Base-by-base conservation (phyloP, 2,797 vertebrate species). In the Lutjanus campechanus region DNA sequence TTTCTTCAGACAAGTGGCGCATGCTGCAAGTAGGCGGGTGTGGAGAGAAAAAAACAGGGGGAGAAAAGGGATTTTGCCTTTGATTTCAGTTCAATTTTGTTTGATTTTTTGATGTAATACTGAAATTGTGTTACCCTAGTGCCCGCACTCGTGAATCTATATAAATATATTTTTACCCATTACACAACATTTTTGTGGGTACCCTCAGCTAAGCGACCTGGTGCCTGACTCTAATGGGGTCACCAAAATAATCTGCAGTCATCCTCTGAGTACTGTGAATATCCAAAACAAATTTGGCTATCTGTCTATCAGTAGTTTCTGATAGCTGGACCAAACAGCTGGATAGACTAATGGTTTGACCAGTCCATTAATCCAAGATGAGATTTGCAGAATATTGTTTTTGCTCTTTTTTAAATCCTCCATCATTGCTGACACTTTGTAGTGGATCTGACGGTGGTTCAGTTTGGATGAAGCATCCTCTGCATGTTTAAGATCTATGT, bases 401-500 rank as follows among this genome's bases (percentile, higher is more conserved):
- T 10, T 56, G 20, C 29, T 63, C n/a, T 17, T 22, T 63, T 67
- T 22, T 41, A 46, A 47, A 73, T 60, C 41, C 29, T 41, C 25
- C 58, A 53, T 58, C 16, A 73, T 47, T 56, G 9, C 47, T 51
- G 71, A 71, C n/a, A 69, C 29, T 8, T n/a, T 41, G 64, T 11
- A 47, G 22, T 55, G 63, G 59, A 69, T 50, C 64, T 70, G 51
- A 69, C 0, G 1, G 44, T 11, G 20, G 36, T 76, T 74, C 16
- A 12, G 7, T 67, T 81, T 76, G 53, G 53, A 44, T 73, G 19
- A 77, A 72, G 66, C 41, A 40, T 54, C 46, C 7, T 51, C 63
- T 62, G 55, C 47, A 46, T 44, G 62, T 47, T 49, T 1, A 69
- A 59, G 51, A 63, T 59, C 12, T 53, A 22, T 36, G 64, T 46